These are phyloP conservation scores for Archips crataeganus DNA, from an alignment of 2,888 invertebrate species.

Conservation along the genomic window DNA sequence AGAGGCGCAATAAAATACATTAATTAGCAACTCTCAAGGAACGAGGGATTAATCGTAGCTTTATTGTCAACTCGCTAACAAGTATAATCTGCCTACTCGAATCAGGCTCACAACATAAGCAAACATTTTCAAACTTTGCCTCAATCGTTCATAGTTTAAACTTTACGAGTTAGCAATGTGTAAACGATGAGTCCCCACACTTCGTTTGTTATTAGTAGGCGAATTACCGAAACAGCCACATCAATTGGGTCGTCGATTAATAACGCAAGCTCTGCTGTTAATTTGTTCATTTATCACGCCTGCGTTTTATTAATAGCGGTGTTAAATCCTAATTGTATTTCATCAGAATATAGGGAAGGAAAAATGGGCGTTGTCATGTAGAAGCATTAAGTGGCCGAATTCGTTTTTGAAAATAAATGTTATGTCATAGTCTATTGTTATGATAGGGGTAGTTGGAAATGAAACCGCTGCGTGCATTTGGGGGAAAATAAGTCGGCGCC, in stretches of 20 bases:
- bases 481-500: slow-evolving; percentile 29
- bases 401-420: slow-evolving; percentile 22
- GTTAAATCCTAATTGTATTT: slow-evolving; percentile 26
- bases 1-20: not conserved
- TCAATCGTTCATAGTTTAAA: slow-evolving; percentile 5
- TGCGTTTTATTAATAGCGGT: slow-evolving; percentile 19
- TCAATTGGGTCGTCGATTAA: slow-evolving; percentile 21
- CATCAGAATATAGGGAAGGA: slow-evolving; percentile 5
- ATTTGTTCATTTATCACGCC: slow-evolving; percentile 23
- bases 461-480: slow-evolving; percentile 22
- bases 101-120: not conserved
- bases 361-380: slow-evolving; percentile 10
- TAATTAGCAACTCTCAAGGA: slow-evolving; percentile 6
- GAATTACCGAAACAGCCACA: slow-evolving; percentile 17
- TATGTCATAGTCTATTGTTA: slow-evolving; percentile 35
- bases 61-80: slow-evolving; percentile 9
- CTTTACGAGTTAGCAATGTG: not conserved
- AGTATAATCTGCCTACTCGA: not conserved
- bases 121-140: slow-evolving; percentile 9
- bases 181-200: not conserved
- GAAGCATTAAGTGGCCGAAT: slow-evolving; percentile 1
- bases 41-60: slow-evolving; percentile 3
- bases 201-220: slow-evolving; percentile 3
- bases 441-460: slow-evolving; percentile 9
- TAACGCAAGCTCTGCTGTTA: slow-evolving; percentile 22